Evolutionary conservation across 2,113 vertebrate species (phyloP).

Genomic region (Aramus guarauna): DNA sequence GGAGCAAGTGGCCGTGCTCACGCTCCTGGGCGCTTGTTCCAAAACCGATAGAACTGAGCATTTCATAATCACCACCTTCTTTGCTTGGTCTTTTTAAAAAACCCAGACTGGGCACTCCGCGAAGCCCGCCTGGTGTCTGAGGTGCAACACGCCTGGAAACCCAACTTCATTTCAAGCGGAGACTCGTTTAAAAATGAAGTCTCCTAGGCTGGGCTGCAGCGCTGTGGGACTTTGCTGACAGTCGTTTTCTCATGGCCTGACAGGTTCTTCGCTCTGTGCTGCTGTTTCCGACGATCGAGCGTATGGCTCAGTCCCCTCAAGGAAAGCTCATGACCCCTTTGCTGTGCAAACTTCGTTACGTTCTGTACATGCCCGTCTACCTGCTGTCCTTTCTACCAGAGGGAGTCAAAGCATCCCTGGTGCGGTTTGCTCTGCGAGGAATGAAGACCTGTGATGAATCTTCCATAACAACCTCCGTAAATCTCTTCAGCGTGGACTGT

Average conservation of each 20-base stretch:
- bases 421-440: conserved; percentile 64
- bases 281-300: conserved; percentile 95
- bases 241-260: fast-evolving
- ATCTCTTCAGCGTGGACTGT: conserved; percentile 82
- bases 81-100: background rate
- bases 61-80: background rate
- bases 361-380: conserved; percentile 82
- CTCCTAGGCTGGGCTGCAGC: background rate
- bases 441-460: conserved; percentile 64
- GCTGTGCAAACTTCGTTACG: conserved; percentile 86
- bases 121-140: background rate
- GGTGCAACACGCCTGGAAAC: background rate
- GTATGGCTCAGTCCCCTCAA: conserved; percentile 86
- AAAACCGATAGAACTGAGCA: background rate
- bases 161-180: background rate
- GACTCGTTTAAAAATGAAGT: fast-evolving
- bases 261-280: conserved; percentile 87
- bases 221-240: background rate
- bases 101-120: fast-evolving
- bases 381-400: conserved; percentile 84
- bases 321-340: conserved; percentile 88
- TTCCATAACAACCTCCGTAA: conserved; percentile 67
- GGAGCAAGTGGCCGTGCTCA: background rate
- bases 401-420: conserved; percentile 74
- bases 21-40: background rate